Percentiles rank a stretch among this genome's conserved stretches.
These are phyloP conservation scores for Myotis myotis DNA, from an alignment of 2,797 vertebrate species.

Conservation along the genomic window DNA sequence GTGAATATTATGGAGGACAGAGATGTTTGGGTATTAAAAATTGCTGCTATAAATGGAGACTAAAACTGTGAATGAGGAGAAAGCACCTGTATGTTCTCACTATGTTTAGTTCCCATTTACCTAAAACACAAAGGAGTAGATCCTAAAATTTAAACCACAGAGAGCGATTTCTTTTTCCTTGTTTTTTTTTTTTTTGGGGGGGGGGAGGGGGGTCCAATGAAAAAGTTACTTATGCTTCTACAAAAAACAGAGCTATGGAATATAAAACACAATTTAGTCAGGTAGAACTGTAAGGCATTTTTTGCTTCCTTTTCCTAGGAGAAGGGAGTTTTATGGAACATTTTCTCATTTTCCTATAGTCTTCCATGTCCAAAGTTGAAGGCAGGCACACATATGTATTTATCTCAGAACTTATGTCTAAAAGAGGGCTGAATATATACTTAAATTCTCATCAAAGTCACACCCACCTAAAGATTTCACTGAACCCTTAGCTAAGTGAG, in stretches of 20 bases:
- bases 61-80: background rate
- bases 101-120: background rate
- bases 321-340: background rate
- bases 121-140: background rate
- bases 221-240: constrained; percentile 65
- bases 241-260: constrained; percentile 61
- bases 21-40: background rate
- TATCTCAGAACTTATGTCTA: background rate
- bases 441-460: background rate
- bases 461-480: background rate
- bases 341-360: background rate
- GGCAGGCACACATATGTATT: background rate
- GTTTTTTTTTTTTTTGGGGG: background rate
- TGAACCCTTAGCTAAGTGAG: background rate
- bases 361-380: constrained; percentile 37
- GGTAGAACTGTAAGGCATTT: background rate
- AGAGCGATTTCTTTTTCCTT: background rate
- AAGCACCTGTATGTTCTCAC: background rate
- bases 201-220: constrained; percentile 9
- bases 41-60: background rate
- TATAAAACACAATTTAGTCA: constrained; percentile 40
- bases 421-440: background rate
- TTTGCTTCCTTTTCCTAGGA: constrained; percentile 38
- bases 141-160: background rate
- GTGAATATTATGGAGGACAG: background rate